phyloP scores from a whole-genome alignment of 2,888 invertebrate genomes.

The Apotomis capreana region DNA sequence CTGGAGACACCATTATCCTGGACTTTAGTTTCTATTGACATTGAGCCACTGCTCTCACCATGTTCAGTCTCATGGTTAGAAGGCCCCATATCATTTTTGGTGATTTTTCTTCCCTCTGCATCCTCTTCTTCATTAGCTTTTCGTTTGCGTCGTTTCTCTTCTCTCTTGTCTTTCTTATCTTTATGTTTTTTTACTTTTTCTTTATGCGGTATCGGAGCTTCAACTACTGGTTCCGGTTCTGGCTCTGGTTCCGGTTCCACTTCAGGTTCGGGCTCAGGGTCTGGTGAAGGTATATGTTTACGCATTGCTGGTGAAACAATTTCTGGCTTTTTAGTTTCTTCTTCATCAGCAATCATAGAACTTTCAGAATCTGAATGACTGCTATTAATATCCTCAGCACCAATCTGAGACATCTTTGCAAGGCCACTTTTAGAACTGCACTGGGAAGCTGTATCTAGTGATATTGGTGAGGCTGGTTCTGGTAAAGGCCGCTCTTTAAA shows the following conservation, averaged over 20 bases:
- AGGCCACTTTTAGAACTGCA: constrained; percentile 79
- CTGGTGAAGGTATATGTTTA: constrained; percentile 57
- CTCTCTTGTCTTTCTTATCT: constrained; percentile 82
- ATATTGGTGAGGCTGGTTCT: constrained; percentile 77
- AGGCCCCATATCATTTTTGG: constrained; percentile 69
- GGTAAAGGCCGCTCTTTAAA: constrained; percentile 69
- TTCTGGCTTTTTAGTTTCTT: constrained; percentile 71
- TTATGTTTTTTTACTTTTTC: constrained; percentile 80
- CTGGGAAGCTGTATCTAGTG: constrained; percentile 79
- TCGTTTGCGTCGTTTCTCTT: constrained; percentile 86
- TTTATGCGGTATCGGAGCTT: constrained; percentile 65
- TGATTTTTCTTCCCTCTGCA: constrained; percentile 71
- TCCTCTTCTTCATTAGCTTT: constrained; percentile 85
- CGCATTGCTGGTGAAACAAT: constrained; percentile 66
- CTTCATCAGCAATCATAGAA: constrained; percentile 74
- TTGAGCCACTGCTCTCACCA: constrained; percentile 73
- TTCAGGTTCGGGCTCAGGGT: constrained; percentile 53
- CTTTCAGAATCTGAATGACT: constrained; percentile 78
- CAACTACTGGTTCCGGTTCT: constrained; percentile 62
- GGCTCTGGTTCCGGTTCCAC: constrained; percentile 58
- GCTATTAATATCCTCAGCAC: constrained; percentile 69
- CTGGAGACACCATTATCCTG: constrained; percentile 82
- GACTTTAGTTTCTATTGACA: constrained; percentile 76
- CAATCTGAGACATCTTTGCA: constrained; percentile 65
- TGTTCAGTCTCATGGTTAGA: constrained; percentile 67